phyloP scores from a whole-genome alignment of 2,113 vertebrate species.

The Protomyctophum bolini region DNA sequence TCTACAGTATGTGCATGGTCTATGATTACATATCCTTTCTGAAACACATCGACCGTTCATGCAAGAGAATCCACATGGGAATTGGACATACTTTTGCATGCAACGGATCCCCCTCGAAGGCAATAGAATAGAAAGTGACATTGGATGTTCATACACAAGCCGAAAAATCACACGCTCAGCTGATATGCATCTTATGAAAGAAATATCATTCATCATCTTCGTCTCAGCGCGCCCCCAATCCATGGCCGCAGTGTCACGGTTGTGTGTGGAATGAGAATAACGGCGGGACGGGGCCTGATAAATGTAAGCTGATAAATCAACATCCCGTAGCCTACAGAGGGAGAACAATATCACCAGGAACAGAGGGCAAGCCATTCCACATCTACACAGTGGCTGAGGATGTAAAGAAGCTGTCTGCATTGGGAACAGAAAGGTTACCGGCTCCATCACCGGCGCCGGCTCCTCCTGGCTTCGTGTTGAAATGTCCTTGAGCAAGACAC shows the following conservation, averaged over 20 bases:
- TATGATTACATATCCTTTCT: conserved; percentile 62
- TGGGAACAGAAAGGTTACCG: no score
- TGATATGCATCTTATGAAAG: conserved; percentile 59
- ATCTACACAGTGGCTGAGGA: not conserved
- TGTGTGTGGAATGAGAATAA: conserved; percentile 56
- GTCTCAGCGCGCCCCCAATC: conserved; percentile 13
- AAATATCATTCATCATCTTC: conserved; percentile 52
- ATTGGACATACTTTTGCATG: conserved; percentile 53
- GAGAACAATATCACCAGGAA: conserved; percentile 67
- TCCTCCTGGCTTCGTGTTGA: no score
- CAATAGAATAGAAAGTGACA: conserved; percentile 54
- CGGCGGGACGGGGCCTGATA: conserved; percentile 55
- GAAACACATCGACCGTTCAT: conserved; percentile 60
- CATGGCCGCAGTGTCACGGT: conserved; percentile 48
- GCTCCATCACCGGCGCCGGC: no score
- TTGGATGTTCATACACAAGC: conserved; percentile 45
- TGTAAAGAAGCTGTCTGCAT: no score
- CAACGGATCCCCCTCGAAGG: conserved; percentile 10
- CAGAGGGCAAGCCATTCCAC: conserved; percentile 41
- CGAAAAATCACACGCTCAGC: conserved; percentile 56
- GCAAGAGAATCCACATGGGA: conserved; percentile 45
- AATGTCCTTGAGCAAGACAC: no score
- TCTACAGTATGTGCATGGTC: conserved; percentile 18
- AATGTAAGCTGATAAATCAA: conserved; percentile 67
- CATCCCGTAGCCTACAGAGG: conserved; percentile 38